Evolutionary conservation across 1,140 invertebrate genomes (phyloP), one percentile per base, ranked within the genome.

Genomic region (Bicyclus anynana): DNA sequence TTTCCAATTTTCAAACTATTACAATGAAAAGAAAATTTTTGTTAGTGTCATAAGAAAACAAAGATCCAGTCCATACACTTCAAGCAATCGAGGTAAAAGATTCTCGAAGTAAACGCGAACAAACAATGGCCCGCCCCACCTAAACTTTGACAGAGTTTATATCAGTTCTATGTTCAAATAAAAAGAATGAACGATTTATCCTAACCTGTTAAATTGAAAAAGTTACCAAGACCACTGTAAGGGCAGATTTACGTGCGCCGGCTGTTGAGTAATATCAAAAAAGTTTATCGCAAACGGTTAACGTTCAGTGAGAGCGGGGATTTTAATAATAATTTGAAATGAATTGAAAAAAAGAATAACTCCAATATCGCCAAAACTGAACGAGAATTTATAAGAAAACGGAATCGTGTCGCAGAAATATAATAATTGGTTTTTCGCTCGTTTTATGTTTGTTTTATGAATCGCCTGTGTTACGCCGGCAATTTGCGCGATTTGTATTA

Each of bases 141-240:
- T 64, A 66, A 77, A 79, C 65, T 83, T 83, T 69, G 65, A 50
- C 65, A 62, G 72, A 84, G 79, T 84, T 85, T 81, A 81, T 84
- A 79, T 85, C 74, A 82, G 75, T 85, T 83, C 77, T 77, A 80
- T 83, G 82, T 82, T 80, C 80, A 80, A 84, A 85, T 87, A 85
- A 84, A 86, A 84, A 87, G 82, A 84, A 83, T 79, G 77, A 83
- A 84, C 82, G 82, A 85, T 87, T 85, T 87, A 85, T 87, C 74
- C 82, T 84, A 83, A 85, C 81, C 82, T 84, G 82, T 87, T 87
- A 87, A 87, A 87, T 87, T 87, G 84, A 87, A 87, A 87, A 87
- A 87, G 82, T 87, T 87, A 63, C 72, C 56, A 74, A 72, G 75
- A 82, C 80, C 73, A 82, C 72, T 80, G 72, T 76, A 74, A 84